Conservation (phyloP, 2,888 invertebrate genomes). For the Sminthurides aquaticus region DNA sequence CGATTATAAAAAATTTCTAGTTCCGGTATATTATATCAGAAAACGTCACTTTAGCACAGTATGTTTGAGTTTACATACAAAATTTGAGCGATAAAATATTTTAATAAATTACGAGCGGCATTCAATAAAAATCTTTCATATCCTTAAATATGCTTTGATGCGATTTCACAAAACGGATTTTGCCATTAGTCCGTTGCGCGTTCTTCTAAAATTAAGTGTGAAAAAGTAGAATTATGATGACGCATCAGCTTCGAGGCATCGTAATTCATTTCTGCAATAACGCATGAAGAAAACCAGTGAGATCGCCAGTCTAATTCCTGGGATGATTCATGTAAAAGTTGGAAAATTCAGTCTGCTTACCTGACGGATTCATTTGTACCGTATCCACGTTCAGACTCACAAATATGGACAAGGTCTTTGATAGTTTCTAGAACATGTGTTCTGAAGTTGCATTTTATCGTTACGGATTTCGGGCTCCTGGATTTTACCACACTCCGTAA, state of each 20-base stretch:
- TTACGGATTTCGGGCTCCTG: neutral
- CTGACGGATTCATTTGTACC: slow-evolving; percentile 25
- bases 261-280: neutral
- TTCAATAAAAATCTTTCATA: too few species aligned
- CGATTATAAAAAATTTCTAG: too few species aligned
- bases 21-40: too few species aligned
- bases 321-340: neutral
- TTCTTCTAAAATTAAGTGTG: too few species aligned
- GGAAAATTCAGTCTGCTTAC: slow-evolving; percentile 11
- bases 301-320: neutral
- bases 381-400: slow-evolving; percentile 21
- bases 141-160: too few species aligned
- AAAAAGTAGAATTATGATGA: too few species aligned
- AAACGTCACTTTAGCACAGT: too few species aligned
- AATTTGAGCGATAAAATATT: too few species aligned
- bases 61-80: too few species aligned
- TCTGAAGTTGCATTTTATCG: slow-evolving; percentile 8
- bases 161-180: too few species aligned
- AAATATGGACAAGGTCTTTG: slow-evolving; percentile 8
- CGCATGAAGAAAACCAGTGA: neutral
- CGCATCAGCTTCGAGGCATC: neutral
- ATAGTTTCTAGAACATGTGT: slow-evolving; percentile 17
- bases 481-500: neutral
- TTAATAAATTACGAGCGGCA: too few species aligned
- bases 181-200: too few species aligned